phyloP scores from a whole-genome alignment of 2,797 vertebrate species.

The Eulemur coronatus region DNA sequence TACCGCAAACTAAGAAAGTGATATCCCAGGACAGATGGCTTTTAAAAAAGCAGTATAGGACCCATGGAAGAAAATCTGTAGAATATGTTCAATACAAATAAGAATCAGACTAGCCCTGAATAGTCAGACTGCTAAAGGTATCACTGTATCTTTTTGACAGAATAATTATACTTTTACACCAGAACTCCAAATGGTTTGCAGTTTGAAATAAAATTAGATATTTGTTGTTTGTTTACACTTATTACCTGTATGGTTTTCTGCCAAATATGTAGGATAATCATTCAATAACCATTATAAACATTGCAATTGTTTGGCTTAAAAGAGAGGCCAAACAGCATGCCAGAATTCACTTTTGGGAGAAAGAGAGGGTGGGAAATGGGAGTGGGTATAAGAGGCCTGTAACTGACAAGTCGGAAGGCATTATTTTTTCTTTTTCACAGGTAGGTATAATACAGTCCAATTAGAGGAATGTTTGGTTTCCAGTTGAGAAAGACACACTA shows the following conservation, averaged over 20 bases:
- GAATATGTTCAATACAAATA: not conserved
- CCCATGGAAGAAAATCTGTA: not conserved
- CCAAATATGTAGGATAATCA: not conserved
- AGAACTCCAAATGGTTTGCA: not conserved
- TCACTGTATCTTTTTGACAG: not conserved
- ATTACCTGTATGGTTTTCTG: not conserved
- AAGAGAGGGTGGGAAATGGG: not conserved
- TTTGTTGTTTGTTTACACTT: not conserved
- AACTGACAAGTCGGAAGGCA: not conserved
- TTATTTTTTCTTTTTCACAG: not conserved
- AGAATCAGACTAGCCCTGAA: not conserved
- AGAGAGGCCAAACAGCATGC: not conserved
- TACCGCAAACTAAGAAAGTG: not conserved
- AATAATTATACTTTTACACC: not conserved
- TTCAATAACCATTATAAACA: not conserved
- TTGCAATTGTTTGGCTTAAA: constrained; percentile 10
- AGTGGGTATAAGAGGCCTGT: not conserved
- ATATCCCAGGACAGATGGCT: not conserved
- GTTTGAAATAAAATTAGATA: not conserved
- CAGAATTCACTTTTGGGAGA: not conserved
- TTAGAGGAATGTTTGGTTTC: not conserved
- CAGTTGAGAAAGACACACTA: not conserved
- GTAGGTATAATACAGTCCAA: not conserved
- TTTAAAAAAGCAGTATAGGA: not conserved
- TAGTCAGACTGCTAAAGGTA: not conserved